Evolutionary conservation across 2,797 vertebrate genomes (phyloP), one percentile per base, ranked within the genome.

Genomic region (Apogon talboti): DNA sequence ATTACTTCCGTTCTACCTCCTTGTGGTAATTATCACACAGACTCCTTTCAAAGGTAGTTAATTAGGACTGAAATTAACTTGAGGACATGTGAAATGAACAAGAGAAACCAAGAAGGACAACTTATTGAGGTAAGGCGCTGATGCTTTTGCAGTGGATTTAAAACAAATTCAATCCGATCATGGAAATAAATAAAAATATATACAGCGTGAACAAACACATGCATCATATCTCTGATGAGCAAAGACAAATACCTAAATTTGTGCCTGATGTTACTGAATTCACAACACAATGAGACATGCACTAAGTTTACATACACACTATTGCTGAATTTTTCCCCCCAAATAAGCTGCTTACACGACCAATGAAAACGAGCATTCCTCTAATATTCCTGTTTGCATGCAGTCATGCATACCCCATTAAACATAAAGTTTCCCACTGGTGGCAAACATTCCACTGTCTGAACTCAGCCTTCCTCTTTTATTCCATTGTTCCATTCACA

Each of bases 1-100:
- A 91, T 88, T 90, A 89, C 85, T 89, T 92, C 87, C 74, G 78
- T 89, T 85, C 79, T 83, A 91, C 79, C 87, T 86, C 82, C 85
- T 89, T 86, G 89, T 85, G 85, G 79, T 92, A 92, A 92, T 92
- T 91, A 91, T 90, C 68, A 11, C 80, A 82, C 79, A 81, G 86
- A 87, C 89, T 89, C 68, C 74, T 90, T 91, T 91, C 91, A 89
- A 89, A 89, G 84, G 85, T 89, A 81, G 86, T 89, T 92, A 92
- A 92, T 92, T 92, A 90, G 85, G 78, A 79, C 64, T 85, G 78
- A 73, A 87, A 88, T 91, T 89, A 92, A 91, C 86, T 91, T 78
- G 88, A 90, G 89, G 89, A 91, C 88, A 90, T 85, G 85, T 87
- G 83, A 84, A 89, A 89, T 84, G 85, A 90, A 85, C 78, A 89